Conservation (phyloP, 1,140 invertebrate genomes). For the Whitmania pigra region DNA sequence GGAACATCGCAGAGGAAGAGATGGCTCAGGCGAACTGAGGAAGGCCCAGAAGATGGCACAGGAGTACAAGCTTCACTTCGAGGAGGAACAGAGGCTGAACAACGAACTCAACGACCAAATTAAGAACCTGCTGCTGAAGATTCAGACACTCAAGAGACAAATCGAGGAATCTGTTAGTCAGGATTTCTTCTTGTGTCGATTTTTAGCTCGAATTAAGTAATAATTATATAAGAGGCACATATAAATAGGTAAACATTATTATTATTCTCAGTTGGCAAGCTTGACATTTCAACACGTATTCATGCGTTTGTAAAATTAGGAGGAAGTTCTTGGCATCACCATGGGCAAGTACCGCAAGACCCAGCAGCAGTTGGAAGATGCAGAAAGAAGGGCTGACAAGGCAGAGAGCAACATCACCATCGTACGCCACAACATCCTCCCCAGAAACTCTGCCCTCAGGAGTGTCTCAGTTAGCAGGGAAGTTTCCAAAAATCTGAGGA, state of each 20-base stretch:
- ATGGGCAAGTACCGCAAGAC: constrained; percentile 45
- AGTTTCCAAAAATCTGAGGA: constrained; percentile 25
- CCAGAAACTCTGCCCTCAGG: constrained; percentile 23
- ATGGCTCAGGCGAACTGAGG: constrained; percentile 33
- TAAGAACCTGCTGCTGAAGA: constrained; percentile 35
- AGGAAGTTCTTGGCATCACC: constrained; percentile 40
- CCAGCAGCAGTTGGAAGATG: constrained; percentile 38
- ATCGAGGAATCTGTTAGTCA: constrained; percentile 41
- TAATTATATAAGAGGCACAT: too few species aligned
- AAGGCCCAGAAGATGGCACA: constrained; percentile 38
- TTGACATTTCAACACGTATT: background rate
- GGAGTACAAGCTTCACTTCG: constrained; percentile 32
- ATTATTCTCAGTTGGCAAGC: too few species aligned
- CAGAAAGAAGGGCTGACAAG: constrained; percentile 39
- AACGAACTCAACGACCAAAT: constrained; percentile 36
- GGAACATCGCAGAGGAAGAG: constrained; percentile 37
- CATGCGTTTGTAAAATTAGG: constrained; percentile 28
- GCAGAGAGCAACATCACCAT: constrained; percentile 38
- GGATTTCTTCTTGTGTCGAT: too few species aligned
- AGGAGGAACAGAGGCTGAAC: constrained; percentile 36
- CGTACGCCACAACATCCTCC: constrained; percentile 29
- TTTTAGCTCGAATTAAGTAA: too few species aligned
- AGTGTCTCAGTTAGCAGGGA: constrained; percentile 40
- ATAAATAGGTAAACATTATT: too few species aligned
- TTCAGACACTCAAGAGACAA: constrained; percentile 41